Percentiles rank a stretch among this genome's conserved stretches.
Evolutionary conservation across 2,888 invertebrate species (phyloP).

Genomic region (Theodoxus fluviatilis): DNA sequence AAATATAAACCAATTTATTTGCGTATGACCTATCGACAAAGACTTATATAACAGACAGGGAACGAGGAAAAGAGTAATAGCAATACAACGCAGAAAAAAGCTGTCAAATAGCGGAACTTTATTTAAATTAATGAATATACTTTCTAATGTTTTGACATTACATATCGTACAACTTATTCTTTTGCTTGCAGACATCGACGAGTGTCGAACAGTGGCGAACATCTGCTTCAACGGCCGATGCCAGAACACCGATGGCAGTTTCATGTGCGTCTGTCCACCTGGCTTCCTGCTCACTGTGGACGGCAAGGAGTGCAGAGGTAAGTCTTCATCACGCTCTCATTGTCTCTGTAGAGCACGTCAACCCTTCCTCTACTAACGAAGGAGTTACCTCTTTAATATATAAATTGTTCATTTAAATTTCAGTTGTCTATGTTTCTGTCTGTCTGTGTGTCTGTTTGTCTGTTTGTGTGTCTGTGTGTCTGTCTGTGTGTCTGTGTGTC

Average conservation of each 20-base stretch:
- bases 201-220: slow-evolving; percentile 78
- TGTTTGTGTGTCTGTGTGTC: background rate
- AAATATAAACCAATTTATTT: too few relatives aligned
- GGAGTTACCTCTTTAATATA: background rate
- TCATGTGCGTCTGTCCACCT: slow-evolving; percentile 79
- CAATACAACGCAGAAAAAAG: too few relatives aligned
- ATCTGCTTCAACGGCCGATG: slow-evolving; percentile 81
- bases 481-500: background rate
- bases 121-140: too few relatives aligned
- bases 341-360: background rate
- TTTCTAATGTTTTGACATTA: background rate
- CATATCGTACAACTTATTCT: too few relatives aligned
- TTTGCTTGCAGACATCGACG: slow-evolving; percentile 74
- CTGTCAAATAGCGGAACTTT: too few relatives aligned
- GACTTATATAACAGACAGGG: too few relatives aligned
- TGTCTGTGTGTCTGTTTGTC: slow-evolving; percentile 4
- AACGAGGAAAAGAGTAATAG: too few relatives aligned
- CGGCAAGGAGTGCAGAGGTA: slow-evolving; percentile 76
- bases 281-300: slow-evolving; percentile 76
- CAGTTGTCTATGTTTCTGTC: background rate
- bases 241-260: slow-evolving; percentile 81
- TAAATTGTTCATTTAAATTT: background rate
- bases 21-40: too few relatives aligned
- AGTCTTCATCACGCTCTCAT: slow-evolving; percentile 21
- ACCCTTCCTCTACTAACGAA: background rate